Evolutionary conservation across 2,797 vertebrate genomes (phyloP).

Genomic region (Catharus ustulatus): DNA sequence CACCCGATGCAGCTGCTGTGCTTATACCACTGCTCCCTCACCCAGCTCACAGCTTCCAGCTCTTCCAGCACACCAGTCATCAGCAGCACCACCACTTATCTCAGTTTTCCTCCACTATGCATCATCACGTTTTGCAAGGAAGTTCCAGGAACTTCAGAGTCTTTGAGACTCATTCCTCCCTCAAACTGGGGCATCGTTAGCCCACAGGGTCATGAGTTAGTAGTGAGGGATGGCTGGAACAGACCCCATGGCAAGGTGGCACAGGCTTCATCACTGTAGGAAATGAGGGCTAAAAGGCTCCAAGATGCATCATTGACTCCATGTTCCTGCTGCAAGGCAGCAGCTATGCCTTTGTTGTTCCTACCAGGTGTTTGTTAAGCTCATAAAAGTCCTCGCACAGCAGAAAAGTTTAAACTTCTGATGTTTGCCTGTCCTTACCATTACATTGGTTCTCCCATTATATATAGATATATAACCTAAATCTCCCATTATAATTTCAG

Average conservation of each 20-base stretch:
- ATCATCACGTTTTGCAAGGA: not conserved
- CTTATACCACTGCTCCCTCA: not conserved
- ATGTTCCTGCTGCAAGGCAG: not conserved
- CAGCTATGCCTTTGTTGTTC: not conserved
- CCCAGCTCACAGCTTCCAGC: not conserved
- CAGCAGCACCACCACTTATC: not conserved
- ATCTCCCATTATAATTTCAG: not conserved
- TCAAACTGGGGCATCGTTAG: not conserved
- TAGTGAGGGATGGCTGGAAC: not conserved
- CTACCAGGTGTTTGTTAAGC: not conserved
- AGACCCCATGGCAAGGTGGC: not conserved
- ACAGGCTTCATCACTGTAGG: not conserved
- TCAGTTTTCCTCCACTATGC: not conserved
- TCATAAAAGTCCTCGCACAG: not conserved
- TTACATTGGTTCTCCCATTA: not conserved
- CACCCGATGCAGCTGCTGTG: fast-evolving
- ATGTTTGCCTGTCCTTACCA: not conserved
- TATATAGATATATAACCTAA: not conserved
- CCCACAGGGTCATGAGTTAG: not conserved
- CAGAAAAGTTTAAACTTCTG: not conserved
- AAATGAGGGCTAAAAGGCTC: not conserved
- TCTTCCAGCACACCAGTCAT: not conserved
- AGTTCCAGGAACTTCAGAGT: not conserved
- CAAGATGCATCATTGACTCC: not conserved
- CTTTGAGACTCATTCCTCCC: not conserved